These are phyloP conservation scores for Spinus pinus DNA, from an alignment of 2,797 vertebrate genomes.

Conservation along the genomic window DNA sequence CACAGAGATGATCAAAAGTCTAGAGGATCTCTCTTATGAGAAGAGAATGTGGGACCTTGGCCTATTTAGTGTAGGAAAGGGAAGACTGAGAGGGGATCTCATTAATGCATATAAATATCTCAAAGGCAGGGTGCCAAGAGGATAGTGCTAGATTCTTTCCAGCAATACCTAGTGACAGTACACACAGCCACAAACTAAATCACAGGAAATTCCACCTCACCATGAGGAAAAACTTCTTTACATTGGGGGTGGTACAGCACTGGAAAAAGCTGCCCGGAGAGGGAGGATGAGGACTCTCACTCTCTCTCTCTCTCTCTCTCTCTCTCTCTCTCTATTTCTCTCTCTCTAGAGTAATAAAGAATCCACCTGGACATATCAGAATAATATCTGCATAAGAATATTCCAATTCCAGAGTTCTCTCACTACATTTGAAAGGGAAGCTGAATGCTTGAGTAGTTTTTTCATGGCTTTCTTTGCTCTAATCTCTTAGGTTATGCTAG, in stretches of 20 bases:
- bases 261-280: background rate
- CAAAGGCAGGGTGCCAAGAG: background rate
- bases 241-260: fast-evolving
- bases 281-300: too few species aligned
- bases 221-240: background rate
- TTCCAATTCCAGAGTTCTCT: background rate
- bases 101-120: background rate
- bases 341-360: background rate
- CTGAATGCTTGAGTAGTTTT: background rate
- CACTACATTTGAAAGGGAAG: background rate
- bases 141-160: background rate
- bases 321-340: too few species aligned
- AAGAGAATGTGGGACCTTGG: background rate
- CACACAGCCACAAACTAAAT: background rate
- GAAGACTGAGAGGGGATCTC: background rate
- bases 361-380: background rate
- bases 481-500: background rate
- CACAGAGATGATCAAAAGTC: background rate
- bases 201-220: background rate
- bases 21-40: background rate
- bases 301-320: too few species aligned
- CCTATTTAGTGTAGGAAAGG: background rate
- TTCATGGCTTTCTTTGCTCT: background rate
- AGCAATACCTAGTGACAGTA: background rate
- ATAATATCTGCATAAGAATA: background rate